Base-by-base conservation (phyloP, 2,797 vertebrate species). In the Delichon dasypus region DNA sequence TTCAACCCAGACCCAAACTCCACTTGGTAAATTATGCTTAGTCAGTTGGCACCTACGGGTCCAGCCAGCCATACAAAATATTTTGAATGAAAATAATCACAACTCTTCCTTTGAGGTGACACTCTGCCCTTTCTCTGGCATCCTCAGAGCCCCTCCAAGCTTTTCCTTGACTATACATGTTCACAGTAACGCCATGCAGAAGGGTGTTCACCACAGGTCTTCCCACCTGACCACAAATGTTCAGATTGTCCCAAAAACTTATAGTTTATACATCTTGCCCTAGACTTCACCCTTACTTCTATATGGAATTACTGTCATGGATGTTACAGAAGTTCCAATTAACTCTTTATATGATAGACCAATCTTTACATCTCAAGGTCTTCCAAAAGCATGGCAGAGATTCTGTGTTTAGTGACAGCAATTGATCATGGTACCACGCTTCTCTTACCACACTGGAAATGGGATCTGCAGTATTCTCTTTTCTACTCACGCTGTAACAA, bases 401-500 rank as follows among this genome's bases (percentile, higher is more conserved):
- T 38, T 78, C 50, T 64, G 11, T 1, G 1, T 42, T 80, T 47
- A 75, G 13, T 29, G 21, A 51, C 5, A 78, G 9, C 40, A 68
- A 20, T n/a, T 47, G 38, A 66, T n/a, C 30, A 47, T 16, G n/a
- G 29, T 4, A 74, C 10, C 6, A 11, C 18, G 30, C 4, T 80
- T 6, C 17, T 83, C 29, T 57, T 58, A 38, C 15, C 20, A 36
- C 3, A 3, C 13, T 61, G 45, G 34, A 15, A 80, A 77, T 29
- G 12, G 7, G 23, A 65, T 14, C 42, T 47, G 5, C 30, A 78
- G 3, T 21, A 30, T 32, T 38, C 13, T 76, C 21, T 30, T 85
- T 65, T 58, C 40, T 14, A 38, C 2, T 5, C 3, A 0, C 0
- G 0, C 16, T 47, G 3, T 58, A 77, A 45, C 9, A 77, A 77